Evolutionary conservation across 1,140 invertebrate species (phyloP), one percentile per base, ranked within the genome.

Genomic region (Drosophila guanche): DNA sequence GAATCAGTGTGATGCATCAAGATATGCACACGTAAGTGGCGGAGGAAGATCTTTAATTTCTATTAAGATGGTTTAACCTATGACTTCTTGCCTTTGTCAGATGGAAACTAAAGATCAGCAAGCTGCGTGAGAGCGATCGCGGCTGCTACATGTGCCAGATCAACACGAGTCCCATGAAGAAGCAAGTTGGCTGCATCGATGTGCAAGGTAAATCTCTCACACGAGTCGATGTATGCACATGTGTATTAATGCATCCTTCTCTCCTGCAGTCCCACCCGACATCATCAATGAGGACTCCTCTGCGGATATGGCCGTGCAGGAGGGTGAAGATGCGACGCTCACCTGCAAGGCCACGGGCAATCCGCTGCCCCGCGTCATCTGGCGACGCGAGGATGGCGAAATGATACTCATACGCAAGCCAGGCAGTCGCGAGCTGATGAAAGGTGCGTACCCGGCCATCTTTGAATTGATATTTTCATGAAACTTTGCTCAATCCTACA

Each of bases 101-200:
- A 14, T 96, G 96, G 96, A 95, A 95, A 88, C 93, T 96, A 8
- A 94, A 96, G 86, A 95, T 97, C 71, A 91, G 95, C 71, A 94
- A 95, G 70, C 91, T 96, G 45, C 94, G 95, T 69, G 94, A 95
- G 58, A 93, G 94, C 40, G 95, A 96, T 90, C 93, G 94, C 29
- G 95, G 95, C 27, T 96, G 95, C 85, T 97, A 97, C 90, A 96
- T 97, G 95, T 97, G 96, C 86, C 96, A 97, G 92, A 95, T 98
- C 71, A 98, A 98, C 91, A 97, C 97, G 5, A 95, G 94, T 59
- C 94, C 95, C 22, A 97, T 98, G 96, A 96, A 96, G 91, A 97
- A 95, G 80, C 95, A 96, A 90, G 93, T 96, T 42, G 97, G 96
- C 41, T 97, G 97, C 92, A 94, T 98, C 47, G 96, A 97, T 91